Percentiles rank a stretch among this genome's conserved stretches.
phyloP scores from a whole-genome alignment of 2,888 invertebrate genomes.

The Pelosia muscerda region DNA sequence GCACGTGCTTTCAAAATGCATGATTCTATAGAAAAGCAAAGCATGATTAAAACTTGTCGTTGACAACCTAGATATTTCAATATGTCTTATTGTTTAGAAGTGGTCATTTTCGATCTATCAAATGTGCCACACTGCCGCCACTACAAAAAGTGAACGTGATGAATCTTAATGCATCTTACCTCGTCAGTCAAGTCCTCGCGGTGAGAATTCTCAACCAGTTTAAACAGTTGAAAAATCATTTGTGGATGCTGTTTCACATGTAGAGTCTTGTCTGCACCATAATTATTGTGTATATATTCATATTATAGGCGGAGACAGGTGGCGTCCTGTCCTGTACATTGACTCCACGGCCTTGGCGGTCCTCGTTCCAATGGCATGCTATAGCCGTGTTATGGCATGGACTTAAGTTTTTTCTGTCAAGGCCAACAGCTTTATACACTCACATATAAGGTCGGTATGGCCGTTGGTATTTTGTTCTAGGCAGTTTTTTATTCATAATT shows the following conservation, averaged over 20 bases:
- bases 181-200: slow-evolving; percentile 46
- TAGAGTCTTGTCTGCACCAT: slow-evolving; percentile 57
- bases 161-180: slow-evolving; percentile 51
- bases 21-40: not conserved
- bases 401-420: slow-evolving; percentile 72
- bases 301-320: slow-evolving; percentile 77
- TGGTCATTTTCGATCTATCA: slow-evolving; percentile 36
- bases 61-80: not conserved
- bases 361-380: slow-evolving; percentile 76
- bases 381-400: slow-evolving; percentile 68
- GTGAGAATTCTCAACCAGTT: slow-evolving; percentile 55
- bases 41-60: not conserved
- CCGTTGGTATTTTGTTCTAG: slow-evolving; percentile 50
- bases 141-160: slow-evolving; percentile 52
- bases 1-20: not conserved
- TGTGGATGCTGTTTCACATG: slow-evolving; percentile 49
- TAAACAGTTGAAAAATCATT: slow-evolving; percentile 47
- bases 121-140: slow-evolving; percentile 15
- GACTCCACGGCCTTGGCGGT: slow-evolving; percentile 80
- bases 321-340: slow-evolving; percentile 80
- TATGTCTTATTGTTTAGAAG: slow-evolving; percentile 24
- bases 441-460: slow-evolving; percentile 54
- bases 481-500: slow-evolving; percentile 44
- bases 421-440: slow-evolving; percentile 65
- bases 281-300: slow-evolving; percentile 64